Evolutionary conservation across 2,888 invertebrate genomes (phyloP), one percentile per base, ranked within the genome.

Genomic region (Pheosia gnoma): DNA sequence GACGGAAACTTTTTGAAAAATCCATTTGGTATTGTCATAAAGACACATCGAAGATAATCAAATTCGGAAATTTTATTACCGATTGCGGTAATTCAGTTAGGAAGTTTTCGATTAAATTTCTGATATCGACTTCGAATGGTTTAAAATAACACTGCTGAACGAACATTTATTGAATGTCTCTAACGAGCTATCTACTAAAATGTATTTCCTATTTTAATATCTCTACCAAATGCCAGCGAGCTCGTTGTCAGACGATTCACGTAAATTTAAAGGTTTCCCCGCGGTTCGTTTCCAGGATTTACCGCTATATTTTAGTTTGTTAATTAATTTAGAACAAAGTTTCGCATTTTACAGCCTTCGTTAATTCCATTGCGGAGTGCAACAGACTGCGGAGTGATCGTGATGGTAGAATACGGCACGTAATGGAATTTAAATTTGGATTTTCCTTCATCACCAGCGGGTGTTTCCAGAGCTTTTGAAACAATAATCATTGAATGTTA

Each of bases 271-370:
- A 39, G 55, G 55, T 7, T 55, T 55, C 55, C 5, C 51, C 4
- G 39, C 61, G 60, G 54, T 55, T 57, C 56, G 49, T 43, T 57
- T 43, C 36, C 13, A 39, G 62, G 54, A 65, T 63, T 71, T 69
- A 61, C 63, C 59, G 51, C 39, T 60, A 66, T 64, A 66, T 71
- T 68, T 62, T 66, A 74, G 67, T 77, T 67, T 67, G 71, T 67
- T 66, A 68, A 74, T 72, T 79, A 67, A 72, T 69, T 69, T 65
- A 60, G 66, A 80, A 80, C 71, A 67, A 61, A 70, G 66, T 74
- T 65, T 60, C 61, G 69, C 72, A 70, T 71, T 75, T 70, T 67
- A 71, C 66, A 64, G 75, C 64, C 65, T 75, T 77, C 74, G 55
- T 58, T 55, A 45, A 59, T 56, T 45, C 43, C 45, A 59, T 59